These are phyloP conservation scores for Dascyllus trimaculatus DNA, from an alignment of 2,113 vertebrate species.

Conservation along the genomic window DNA sequence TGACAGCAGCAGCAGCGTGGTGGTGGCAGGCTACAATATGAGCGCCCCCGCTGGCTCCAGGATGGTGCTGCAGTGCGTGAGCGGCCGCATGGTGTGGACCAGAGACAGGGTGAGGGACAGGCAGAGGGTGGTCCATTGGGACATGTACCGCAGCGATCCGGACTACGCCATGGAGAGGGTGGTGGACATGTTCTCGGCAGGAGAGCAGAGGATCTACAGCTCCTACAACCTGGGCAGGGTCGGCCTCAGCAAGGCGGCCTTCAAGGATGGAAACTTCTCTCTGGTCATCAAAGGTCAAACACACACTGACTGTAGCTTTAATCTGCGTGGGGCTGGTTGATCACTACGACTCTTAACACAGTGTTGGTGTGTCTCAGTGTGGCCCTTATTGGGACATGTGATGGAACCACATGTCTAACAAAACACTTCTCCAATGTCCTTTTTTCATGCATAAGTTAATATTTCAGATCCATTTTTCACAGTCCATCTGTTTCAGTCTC, in stretches of 20 bases:
- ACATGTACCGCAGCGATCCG: constrained; percentile 81
- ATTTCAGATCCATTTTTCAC: too few species aligned
- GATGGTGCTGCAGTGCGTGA: constrained; percentile 90
- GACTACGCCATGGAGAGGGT: constrained; percentile 85
- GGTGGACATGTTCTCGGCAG: constrained; percentile 93
- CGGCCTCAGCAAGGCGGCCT: constrained; percentile 86
- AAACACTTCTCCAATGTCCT: too few species aligned
- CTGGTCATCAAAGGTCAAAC: constrained; percentile 86
- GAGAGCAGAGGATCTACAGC: constrained; percentile 92
- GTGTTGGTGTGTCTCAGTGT: background rate
- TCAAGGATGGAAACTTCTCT: constrained; percentile 94
- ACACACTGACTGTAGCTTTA: constrained; percentile 11
- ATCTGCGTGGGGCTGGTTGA: background rate
- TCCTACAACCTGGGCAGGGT: constrained; percentile 88
- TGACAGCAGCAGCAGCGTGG: constrained; percentile 84
- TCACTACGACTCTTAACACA: background rate
- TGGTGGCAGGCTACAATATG: constrained; percentile 88
- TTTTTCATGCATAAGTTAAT: too few species aligned
- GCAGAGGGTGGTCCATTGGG: constrained; percentile 97
- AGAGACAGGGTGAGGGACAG: constrained; percentile 91
- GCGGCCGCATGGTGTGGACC: constrained; percentile 96
- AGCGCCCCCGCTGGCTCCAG: constrained; percentile 83
- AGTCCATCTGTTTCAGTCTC: too few species aligned
- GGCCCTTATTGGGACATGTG: too few species aligned
- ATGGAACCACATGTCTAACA: too few species aligned